phyloP scores from a whole-genome alignment of 2,113 vertebrate species.

The Gopherus evgoodei region DNA sequence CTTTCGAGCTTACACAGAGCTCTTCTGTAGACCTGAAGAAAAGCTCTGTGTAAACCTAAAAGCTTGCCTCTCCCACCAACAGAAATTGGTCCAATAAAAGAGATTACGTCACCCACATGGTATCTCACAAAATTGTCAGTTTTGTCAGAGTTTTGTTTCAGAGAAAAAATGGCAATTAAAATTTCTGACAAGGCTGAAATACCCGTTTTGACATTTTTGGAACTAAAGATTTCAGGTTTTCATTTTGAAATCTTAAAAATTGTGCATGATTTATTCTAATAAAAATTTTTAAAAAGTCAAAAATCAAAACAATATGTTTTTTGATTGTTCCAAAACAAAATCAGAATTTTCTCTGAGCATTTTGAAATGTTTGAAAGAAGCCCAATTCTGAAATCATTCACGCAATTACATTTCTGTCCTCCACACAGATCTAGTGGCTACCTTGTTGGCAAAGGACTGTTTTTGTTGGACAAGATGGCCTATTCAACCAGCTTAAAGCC shows the following conservation, averaged over 20 bases:
- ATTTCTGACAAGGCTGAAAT: not conserved
- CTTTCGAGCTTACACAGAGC: too few relatives aligned
- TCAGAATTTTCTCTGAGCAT: not conserved
- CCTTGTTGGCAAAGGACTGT: not conserved
- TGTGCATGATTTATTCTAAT: not conserved
- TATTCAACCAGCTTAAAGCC: rapidly evolving
- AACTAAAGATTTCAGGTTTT: not conserved
- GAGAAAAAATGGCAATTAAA: not conserved
- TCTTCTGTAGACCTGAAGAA: too few relatives aligned
- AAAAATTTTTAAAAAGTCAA: not conserved
- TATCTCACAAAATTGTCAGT: not conserved
- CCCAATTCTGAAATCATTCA: not conserved
- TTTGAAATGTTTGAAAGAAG: not conserved
- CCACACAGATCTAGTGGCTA: not conserved
- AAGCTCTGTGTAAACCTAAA: too few relatives aligned
- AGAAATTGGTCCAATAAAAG: not conserved
- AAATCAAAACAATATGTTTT: not conserved
- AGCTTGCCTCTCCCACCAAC: too few relatives aligned
- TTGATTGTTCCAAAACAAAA: not conserved
- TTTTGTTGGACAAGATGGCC: not conserved
- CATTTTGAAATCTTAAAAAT: not conserved
- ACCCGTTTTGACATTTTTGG: not conserved
- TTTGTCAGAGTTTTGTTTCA: not conserved
- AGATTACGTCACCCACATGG: not conserved
- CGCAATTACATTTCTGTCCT: not conserved